These are phyloP conservation scores for Pherbina coryleti DNA, from an alignment of 2,888 invertebrate genomes.

Conservation along the genomic window DNA sequence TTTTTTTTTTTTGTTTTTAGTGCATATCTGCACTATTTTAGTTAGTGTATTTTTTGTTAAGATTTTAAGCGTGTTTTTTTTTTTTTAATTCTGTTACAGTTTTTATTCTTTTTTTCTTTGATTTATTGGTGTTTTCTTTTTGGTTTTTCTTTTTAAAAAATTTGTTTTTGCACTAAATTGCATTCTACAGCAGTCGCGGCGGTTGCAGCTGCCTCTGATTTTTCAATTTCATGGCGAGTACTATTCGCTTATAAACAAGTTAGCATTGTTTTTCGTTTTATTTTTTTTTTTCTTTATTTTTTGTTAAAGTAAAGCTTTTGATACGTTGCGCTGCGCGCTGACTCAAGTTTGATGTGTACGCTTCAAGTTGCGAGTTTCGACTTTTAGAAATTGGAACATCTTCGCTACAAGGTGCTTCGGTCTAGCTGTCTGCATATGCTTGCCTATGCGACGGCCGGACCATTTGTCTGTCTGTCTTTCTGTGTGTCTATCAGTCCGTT, in stretches of 20 bases:
- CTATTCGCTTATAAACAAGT: slow-evolving; percentile 16
- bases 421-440: not conserved
- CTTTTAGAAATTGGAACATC: slow-evolving; percentile 32
- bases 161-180: slow-evolving; percentile 35
- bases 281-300: not conserved
- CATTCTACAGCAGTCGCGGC: slow-evolving; percentile 25
- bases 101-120: slow-evolving; percentile 20
- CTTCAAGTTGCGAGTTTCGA: slow-evolving; percentile 1
- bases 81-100: slow-evolving; percentile 1
- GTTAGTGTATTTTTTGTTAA: not conserved
- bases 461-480: not conserved
- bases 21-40: not conserved
- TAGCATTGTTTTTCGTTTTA: slow-evolving; percentile 35
- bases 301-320: slow-evolving; percentile 8
- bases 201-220: slow-evolving; percentile 2
- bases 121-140: slow-evolving; percentile 10
- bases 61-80: not conserved
- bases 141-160: not conserved
- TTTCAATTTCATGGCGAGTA: not conserved
- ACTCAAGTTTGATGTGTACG: not conserved
- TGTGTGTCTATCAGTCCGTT: not conserved
- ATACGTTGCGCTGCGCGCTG: not conserved
- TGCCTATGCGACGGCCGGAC: not conserved
- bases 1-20: slow-evolving; percentile 31
- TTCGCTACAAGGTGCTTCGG: not conserved